These are phyloP conservation scores for Lepidothrix coronata DNA, from an alignment of 2,113 vertebrate genomes.

Conservation along the genomic window DNA sequence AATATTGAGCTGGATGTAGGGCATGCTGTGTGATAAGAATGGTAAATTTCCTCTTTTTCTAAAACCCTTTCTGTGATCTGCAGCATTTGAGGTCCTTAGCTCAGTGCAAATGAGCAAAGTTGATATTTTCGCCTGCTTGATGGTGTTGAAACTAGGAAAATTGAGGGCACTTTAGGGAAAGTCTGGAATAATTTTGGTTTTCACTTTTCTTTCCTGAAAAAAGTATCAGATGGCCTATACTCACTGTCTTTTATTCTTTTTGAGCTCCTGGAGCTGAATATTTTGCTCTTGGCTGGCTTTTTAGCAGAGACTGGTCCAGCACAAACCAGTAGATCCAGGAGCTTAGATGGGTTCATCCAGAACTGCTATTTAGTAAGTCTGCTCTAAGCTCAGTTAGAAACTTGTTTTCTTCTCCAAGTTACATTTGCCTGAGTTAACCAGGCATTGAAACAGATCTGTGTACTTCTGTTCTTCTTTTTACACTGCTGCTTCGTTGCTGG, in stretches of 20 bases:
- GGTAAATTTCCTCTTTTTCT: neutral
- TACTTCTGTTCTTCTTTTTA: constrained; percentile 27
- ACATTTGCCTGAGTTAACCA: neutral
- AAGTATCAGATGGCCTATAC: neutral
- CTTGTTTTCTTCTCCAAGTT: constrained; percentile 13
- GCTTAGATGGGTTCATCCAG: neutral
- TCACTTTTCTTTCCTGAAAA: neutral
- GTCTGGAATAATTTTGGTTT: neutral
- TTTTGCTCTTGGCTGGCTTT: neutral
- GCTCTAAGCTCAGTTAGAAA: neutral
- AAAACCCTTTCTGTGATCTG: neutral
- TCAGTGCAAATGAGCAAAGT: neutral
- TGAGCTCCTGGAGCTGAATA: neutral
- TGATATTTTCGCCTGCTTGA: neutral
- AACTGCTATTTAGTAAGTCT: neutral
- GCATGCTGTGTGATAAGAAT: neutral
- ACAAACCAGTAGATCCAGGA: neutral
- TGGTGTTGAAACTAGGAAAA: neutral
- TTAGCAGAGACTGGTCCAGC: neutral
- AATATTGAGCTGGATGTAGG: neutral
- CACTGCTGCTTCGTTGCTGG: neutral
- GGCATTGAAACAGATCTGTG: constrained; percentile 5
- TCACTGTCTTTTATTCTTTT: neutral
- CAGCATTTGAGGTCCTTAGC: neutral
- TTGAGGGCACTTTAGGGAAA: neutral